Evolutionary conservation across 1,140 invertebrate species (phyloP), one percentile per base, ranked within the genome.

Genomic region (Atta texana): DNA sequence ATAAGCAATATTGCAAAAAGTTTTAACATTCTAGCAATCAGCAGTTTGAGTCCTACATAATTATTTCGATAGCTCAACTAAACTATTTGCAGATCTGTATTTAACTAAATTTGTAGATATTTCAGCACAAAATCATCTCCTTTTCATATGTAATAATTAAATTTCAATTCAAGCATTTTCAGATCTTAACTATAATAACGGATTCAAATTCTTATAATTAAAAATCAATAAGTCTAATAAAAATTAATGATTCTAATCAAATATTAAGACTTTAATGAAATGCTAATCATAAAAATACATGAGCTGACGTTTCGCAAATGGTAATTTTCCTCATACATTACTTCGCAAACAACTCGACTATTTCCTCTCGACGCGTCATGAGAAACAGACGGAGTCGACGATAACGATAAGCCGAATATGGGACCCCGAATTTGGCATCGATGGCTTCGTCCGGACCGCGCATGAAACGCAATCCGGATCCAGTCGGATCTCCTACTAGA

Each of bases 361-460:
- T 28, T 39, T 66, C 7, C 14, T 18, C 2, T 51, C 66, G 39
- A 1, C 7, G 34, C 16, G 6, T 21, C 24, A 12, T 14, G 51
- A n/a, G 21, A 21, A 85, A 82, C 69, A 90, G 71, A 61, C 34
- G 28, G n/a, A 85, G 39, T 31, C 49, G 53, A 78, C 59, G 85
- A 82, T 90, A 87, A 89, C 86, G 88, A 89, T 87, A 90, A 90
- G 89, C 74, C 88, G 68, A 80, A 63, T 85, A 85, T 87, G 69
- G 55, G 31, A 31, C 16, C 10, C 34, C 53, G 12, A 82, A 82
- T 82, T 82, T 49, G 14, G 39, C 18, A 49, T 21, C n/a, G 66
- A 55, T 64, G 86, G 87, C 86, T 81, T 63, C 64, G 74, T 57
- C 18, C 44, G 57, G 72, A 63, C 59, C 12, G 68, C 21, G 6